Evolutionary conservation across 2,797 vertebrate species (phyloP).

Genomic region (Natrix natrix): DNA sequence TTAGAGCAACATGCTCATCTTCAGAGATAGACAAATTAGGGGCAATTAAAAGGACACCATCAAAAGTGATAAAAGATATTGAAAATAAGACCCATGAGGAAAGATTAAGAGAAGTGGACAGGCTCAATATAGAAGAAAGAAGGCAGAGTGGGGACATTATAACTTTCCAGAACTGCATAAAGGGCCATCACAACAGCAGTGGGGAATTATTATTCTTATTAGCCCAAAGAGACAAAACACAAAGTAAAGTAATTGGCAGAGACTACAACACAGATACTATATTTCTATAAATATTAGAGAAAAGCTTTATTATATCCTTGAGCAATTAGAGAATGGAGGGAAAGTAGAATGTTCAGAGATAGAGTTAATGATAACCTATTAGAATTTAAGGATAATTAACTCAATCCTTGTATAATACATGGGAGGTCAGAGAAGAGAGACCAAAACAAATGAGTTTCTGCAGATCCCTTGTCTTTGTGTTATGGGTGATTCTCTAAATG

Average conservation of each 20-base stretch:
- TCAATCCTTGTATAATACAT: neutral
- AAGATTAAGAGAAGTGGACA: conserved; percentile 55
- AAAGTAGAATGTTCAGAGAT: conserved; percentile 19
- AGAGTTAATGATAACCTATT: conserved; percentile 23
- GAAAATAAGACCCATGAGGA: conserved; percentile 60
- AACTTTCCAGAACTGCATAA: conserved; percentile 50
- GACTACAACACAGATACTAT: conserved; percentile 22
- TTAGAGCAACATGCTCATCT: conserved; percentile 49
- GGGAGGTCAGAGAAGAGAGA: conserved; percentile 17
- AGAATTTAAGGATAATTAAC: conserved; percentile 46
- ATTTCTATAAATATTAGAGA: conserved; percentile 47
- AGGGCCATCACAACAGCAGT: conserved; percentile 49
- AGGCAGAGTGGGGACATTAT: conserved; percentile 55
- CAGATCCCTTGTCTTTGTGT: conserved; percentile 28
- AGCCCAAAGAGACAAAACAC: conserved; percentile 61
- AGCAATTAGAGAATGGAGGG: conserved; percentile 24
- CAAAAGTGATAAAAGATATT: conserved; percentile 55
- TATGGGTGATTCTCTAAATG: conserved; percentile 15
- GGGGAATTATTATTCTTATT: conserved; percentile 58
- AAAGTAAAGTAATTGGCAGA: conserved; percentile 52
- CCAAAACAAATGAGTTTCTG: neutral
- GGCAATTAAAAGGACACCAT: conserved; percentile 49
- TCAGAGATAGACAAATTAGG: conserved; percentile 51
- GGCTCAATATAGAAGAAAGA: conserved; percentile 53
- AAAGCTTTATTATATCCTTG: conserved; percentile 32